Conservation (phyloP, 1,140 invertebrate genomes). For the Penaeus japonicus region DNA sequence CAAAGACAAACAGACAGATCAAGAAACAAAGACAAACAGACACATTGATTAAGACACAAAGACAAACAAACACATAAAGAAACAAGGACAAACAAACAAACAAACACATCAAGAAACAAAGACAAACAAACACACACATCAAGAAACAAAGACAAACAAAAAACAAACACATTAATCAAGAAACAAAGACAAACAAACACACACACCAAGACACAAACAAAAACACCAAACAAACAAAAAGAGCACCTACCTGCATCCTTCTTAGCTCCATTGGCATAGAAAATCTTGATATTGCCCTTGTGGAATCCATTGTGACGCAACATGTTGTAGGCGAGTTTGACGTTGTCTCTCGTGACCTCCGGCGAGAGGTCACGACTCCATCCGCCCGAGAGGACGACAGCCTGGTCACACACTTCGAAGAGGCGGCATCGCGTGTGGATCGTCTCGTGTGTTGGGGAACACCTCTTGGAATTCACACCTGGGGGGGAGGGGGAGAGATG, state of each 20-base stretch:
- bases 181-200: not conserved
- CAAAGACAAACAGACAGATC: too few relatives aligned
- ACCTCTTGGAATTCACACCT: slow-evolving; percentile 6
- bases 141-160: not conserved
- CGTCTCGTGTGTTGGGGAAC: not conserved
- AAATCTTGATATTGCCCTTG: slow-evolving; percentile 68
- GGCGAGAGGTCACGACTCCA: slow-evolving; percentile 68
- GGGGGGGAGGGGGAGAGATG: not conserved
- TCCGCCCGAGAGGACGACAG: slow-evolving; percentile 69
- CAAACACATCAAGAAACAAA: too few relatives aligned
- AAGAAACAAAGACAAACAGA: too few relatives aligned
- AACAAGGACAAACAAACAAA: too few relatives aligned
- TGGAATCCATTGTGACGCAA: slow-evolving; percentile 67
- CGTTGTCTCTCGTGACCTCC: slow-evolving; percentile 62
- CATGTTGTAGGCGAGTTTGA: slow-evolving; percentile 65
- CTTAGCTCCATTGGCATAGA: slow-evolving; percentile 68
- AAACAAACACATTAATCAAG: too few relatives aligned
- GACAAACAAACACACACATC: not conserved
- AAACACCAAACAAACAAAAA: not conserved
- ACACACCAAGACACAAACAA: not conserved
- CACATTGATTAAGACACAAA: too few relatives aligned
- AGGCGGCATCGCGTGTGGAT: slow-evolving; percentile 63
- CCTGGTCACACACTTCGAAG: slow-evolving; percentile 70
- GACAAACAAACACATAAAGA: too few relatives aligned
- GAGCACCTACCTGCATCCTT: not conserved